Conservation (phyloP, 2,797 vertebrate species). For the Melanotaenia trifasciata region DNA sequence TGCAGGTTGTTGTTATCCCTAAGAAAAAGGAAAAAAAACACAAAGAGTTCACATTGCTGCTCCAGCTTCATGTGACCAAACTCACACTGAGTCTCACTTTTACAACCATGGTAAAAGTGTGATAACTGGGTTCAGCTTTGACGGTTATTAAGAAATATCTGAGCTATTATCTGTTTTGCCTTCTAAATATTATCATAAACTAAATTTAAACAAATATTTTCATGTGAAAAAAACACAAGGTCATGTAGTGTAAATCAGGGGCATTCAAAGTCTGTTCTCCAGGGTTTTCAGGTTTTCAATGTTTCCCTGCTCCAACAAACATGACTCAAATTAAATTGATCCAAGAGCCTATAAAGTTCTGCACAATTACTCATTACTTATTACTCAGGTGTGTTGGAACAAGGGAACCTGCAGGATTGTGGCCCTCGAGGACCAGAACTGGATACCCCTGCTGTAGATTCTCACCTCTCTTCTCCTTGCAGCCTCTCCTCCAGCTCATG, state of each 20-base stretch:
- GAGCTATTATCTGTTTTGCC: not conserved
- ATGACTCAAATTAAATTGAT: too few species aligned
- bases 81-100: constrained; percentile 40
- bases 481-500: constrained; percentile 92
- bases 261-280: too few species aligned
- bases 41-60: constrained; percentile 33
- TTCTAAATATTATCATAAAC: not conserved
- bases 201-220: not conserved
- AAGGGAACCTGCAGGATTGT: too few species aligned
- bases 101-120: constrained; percentile 47
- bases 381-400: too few species aligned
- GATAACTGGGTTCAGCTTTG: constrained; percentile 21
- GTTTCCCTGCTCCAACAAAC: too few species aligned
- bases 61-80: constrained; percentile 58
- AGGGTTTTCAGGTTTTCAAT: too few species aligned
- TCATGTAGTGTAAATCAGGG: not conserved
- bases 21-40: constrained; percentile 37
- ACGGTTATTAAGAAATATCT: constrained; percentile 15
- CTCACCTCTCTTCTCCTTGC: constrained; percentile 91
- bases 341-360: too few species aligned
- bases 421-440: too few species aligned
- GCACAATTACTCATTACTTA: too few species aligned
- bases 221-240: not conserved
- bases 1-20: constrained; percentile 93
- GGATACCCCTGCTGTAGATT: not conserved